phyloP scores from a whole-genome alignment of 1,140 invertebrate species.

The Anthonomus grandis region DNA sequence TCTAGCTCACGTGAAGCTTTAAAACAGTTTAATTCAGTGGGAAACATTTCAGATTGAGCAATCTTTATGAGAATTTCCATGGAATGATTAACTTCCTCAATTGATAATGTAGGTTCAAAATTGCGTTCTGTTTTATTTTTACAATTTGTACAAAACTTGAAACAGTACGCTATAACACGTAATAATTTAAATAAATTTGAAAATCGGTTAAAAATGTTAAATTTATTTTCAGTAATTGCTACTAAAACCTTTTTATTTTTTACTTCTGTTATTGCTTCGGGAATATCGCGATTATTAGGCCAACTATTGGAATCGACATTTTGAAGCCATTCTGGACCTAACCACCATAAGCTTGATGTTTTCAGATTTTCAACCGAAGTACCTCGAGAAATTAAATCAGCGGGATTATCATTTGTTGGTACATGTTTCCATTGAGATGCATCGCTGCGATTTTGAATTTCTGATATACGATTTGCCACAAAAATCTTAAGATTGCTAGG shows the following conservation, averaged over 20 bases:
- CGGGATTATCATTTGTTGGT: background rate
- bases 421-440: background rate
- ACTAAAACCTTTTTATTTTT: too few relatives aligned
- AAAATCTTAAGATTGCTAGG: background rate
- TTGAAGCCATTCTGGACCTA: too few relatives aligned
- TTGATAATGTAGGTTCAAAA: too few relatives aligned
- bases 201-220: background rate
- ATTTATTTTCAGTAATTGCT: background rate
- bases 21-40: background rate
- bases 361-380: too few relatives aligned
- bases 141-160: background rate
- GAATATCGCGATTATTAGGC: too few relatives aligned
- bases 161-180: too few relatives aligned
- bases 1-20: background rate
- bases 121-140: background rate
- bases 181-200: too few relatives aligned
- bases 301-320: too few relatives aligned
- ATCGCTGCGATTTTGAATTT: background rate
- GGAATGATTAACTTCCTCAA: background rate
- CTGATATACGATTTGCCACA: background rate
- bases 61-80: background rate
- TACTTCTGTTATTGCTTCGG: too few relatives aligned
- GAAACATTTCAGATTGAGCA: background rate
- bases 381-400: background rate
- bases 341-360: background rate